phyloP scores from a whole-genome alignment of 1,140 invertebrate genomes.

The Atta texana region DNA sequence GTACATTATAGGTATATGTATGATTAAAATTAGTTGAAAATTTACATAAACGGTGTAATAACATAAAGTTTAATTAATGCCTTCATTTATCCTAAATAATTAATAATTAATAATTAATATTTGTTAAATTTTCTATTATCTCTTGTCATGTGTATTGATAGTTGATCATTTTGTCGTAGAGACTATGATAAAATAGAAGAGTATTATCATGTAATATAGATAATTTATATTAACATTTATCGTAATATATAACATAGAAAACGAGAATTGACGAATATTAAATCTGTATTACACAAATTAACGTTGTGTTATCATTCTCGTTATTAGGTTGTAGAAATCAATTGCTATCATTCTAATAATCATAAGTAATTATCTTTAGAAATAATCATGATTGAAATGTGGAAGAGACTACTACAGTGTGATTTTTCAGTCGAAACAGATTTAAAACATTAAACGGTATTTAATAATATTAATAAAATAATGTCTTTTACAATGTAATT shows the following conservation, averaged over 20 bases:
- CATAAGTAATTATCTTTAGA: conserved; percentile 22
- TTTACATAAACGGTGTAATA: neutral
- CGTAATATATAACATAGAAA: neutral
- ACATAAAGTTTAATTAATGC: neutral
- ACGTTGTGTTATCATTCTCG: conserved; percentile 12
- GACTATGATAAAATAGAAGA: neutral
- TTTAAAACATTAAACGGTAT: conserved; percentile 36
- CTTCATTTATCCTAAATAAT: conserved; percentile 10
- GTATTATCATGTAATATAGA: neutral
- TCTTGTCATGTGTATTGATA: neutral
- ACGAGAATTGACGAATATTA: neutral
- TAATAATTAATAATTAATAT: conserved; percentile 33
- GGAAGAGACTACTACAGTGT: conserved; percentile 13
- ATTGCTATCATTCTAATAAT: conserved; percentile 46
- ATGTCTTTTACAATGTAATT: conserved; percentile 33
- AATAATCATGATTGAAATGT: conserved; percentile 39
- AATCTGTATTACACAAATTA: conserved; percentile 18
- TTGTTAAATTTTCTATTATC: neutral
- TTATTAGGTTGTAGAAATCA: conserved; percentile 33
- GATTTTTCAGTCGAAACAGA: conserved; percentile 35
- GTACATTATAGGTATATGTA: neutral
- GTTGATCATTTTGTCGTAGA: neutral
- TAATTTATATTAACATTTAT: conserved; percentile 21
- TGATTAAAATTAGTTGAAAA: neutral
- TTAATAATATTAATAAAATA: conserved; percentile 56